These are phyloP conservation scores for Malurus leucopterus DNA, from an alignment of 2,797 vertebrate genomes.

Conservation along the genomic window DNA sequence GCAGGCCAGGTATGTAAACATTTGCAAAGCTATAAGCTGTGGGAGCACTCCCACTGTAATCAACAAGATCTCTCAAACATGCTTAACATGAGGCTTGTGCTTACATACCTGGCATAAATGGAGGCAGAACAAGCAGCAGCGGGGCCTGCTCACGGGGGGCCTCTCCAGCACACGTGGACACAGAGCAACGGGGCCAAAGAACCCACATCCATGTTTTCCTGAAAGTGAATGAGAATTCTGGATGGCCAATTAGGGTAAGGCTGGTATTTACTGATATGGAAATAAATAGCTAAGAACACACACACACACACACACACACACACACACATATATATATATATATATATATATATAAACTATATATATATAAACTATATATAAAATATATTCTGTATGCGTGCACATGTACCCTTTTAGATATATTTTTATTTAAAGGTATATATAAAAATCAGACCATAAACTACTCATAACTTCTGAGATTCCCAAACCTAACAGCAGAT, in stretches of 20 bases:
- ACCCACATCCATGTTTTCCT: background rate
- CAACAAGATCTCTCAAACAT: conserved; percentile 40
- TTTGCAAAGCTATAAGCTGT: conserved; percentile 25
- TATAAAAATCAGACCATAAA: background rate
- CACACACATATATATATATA: background rate
- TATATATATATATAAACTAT: no score
- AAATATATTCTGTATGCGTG: background rate
- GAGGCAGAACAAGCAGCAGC: background rate
- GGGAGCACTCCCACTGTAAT: conserved; percentile 6
- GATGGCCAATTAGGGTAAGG: background rate
- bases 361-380: no score
- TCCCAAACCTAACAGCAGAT: background rate
- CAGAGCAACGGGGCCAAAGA: fast-evolving
- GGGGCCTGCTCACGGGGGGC: background rate
- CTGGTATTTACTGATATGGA: background rate
- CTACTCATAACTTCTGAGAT: background rate
- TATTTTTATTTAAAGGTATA: background rate
- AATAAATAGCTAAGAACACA: background rate
- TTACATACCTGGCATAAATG: conserved; percentile 47
- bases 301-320: no score
- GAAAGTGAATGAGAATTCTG: background rate
- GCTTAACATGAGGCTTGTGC: conserved; percentile 2
- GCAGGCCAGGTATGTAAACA: conserved; percentile 49
- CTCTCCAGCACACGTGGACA: fast-evolving
- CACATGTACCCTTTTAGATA: background rate